phyloP scores from a whole-genome alignment of 1,140 invertebrate genomes.

The Lethocerus indicus region DNA sequence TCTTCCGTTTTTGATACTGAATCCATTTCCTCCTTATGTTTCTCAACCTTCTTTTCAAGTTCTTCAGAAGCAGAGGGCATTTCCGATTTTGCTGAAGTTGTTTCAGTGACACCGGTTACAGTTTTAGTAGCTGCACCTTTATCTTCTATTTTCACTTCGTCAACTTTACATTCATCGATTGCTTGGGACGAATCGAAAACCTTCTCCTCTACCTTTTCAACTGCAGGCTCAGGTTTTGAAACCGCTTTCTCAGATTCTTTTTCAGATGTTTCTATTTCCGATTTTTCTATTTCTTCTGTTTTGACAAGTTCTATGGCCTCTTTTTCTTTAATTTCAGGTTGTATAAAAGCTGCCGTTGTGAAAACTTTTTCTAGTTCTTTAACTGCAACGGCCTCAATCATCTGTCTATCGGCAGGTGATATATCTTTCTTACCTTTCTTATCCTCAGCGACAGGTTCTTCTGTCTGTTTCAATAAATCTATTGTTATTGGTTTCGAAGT shows the following conservation, averaged over 20 bases:
- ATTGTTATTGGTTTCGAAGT: no score
- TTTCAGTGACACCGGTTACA: neutral
- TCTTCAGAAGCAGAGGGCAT: neutral
- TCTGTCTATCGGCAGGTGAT: no score
- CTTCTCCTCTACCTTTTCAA: neutral
- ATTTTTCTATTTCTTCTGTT: neutral
- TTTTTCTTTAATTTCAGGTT: no score
- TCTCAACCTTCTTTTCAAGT: neutral
- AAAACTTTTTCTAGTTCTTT: no score
- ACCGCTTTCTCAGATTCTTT: neutral
- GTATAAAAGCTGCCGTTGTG: no score
- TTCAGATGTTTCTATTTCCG: neutral
- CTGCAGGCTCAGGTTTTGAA: neutral
- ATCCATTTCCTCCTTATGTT: neutral
- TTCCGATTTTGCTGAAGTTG: neutral
- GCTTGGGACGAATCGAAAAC: neutral
- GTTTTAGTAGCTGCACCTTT: neutral
- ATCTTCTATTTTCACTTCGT: neutral
- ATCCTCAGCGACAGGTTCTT: no score
- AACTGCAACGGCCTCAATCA: no score
- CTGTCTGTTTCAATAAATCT: no score
- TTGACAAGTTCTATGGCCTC: neutral
- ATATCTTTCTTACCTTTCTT: no score
- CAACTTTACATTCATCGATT: neutral
- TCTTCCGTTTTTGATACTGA: neutral